Evolutionary conservation across 2,797 vertebrate genomes (phyloP), one percentile per base, ranked within the genome.

Genomic region (Garrulus glandarius): DNA sequence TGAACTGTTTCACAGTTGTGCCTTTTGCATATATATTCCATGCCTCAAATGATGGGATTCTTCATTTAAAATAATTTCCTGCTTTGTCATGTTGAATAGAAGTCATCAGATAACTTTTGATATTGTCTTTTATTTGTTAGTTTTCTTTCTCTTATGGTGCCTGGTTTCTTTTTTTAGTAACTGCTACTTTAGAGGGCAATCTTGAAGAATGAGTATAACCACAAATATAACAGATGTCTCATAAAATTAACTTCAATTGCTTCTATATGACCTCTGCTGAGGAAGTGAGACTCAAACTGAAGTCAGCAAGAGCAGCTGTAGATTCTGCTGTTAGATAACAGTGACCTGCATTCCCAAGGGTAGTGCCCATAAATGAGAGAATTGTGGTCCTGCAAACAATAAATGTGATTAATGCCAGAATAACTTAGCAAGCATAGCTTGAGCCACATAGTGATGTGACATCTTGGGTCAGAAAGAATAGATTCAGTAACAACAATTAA

Each of bases 241-340:
- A 97, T 95, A 97, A 98, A 98, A 98, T 98, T 98, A 98, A 97
- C 94, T 98, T 97, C 93, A 96, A 52, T 96, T 97, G 96, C 77
- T 97, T 97, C 80, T 93, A 50, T 85, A 61, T 98, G 98, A 98
- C 98, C 98, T 98, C 97, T 98, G 95, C 95, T 82, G 63, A 97
- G 94, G 96, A 98, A 98, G 95, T 94, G 96, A 92, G 94, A 95
- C 69, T 97, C 92, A 95, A 94, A 94, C 83, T 96, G 46, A 94
- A 94, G 65, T 94, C 95, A 98, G 95, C 92, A 96, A 84, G 91
- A 98, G 95, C 96, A 97, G 96, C 96, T 97, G 97, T 89, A 97
- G 96, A 94, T 84, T 94, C 92, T 36, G 72, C 92, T 97, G 94
- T 96, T 97, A 97, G 96, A 95, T 92, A 97, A 96, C 80, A 43